Conservation (phyloP, 37 sponge, comb jelly and placozoan genomes). For the Halisarca cf. caerulea region DNA sequence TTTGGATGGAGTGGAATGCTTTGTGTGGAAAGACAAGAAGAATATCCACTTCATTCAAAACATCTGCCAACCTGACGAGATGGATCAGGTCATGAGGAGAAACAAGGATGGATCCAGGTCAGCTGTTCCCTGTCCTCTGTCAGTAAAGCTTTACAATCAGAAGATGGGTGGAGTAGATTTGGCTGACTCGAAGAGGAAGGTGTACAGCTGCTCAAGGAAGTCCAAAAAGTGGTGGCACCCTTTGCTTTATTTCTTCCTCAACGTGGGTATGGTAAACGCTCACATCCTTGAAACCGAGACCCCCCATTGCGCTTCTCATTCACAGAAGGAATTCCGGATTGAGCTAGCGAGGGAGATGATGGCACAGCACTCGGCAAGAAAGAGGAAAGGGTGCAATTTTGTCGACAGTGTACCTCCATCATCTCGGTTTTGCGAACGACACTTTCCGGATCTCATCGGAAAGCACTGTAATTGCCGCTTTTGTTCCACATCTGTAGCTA, state of each 20-base stretch:
- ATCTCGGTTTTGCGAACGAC: neutral
- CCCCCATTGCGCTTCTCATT: neutral
- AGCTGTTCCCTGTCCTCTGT: neutral
- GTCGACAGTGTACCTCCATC: neutral
- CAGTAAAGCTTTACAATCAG: slow-evolving; percentile 18
- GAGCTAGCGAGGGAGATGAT: neutral
- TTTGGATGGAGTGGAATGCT: neutral
- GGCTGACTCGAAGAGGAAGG: slow-evolving; percentile 1
- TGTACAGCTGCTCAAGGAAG: neutral
- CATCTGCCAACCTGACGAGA: slow-evolving; percentile 9
- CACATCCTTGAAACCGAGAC: neutral
- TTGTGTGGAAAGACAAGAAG: slow-evolving; percentile 9
- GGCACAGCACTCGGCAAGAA: neutral
- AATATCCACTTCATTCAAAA: neutral
- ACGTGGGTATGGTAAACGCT: neutral
- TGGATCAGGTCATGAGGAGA: neutral
- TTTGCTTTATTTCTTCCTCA: neutral
- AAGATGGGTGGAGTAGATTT: slow-evolving; percentile 49
- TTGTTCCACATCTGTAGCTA: too few species aligned
- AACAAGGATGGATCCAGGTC: neutral
- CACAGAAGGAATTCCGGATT: neutral
- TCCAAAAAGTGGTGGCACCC: slow-evolving; percentile 20
- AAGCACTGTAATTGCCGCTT: too few species aligned
- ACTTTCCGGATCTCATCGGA: neutral
- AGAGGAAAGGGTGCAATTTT: neutral